Conservation (phyloP, 2,888 invertebrate genomes). For the Acrobasis repandana region DNA sequence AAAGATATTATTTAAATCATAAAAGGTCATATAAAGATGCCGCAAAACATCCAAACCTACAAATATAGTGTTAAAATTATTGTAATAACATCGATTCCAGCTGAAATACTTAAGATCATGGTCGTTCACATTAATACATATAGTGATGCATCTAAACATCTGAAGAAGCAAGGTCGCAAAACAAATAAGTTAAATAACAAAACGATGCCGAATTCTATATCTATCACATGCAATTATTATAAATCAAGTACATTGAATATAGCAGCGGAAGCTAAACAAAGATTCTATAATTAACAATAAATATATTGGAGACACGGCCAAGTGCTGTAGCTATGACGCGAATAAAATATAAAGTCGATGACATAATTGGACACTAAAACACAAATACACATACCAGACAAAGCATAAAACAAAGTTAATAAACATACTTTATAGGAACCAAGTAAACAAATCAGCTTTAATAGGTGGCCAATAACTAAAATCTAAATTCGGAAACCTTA, state of each 20-base stretch:
- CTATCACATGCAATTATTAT: conserved; percentile 45
- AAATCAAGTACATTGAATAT: conserved; percentile 48
- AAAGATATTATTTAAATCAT: neutral
- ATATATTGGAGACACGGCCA: conserved; percentile 50
- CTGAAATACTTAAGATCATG: conserved; percentile 27
- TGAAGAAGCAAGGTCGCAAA: conserved; percentile 34
- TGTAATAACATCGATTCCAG: conserved; percentile 3
- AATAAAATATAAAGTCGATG: conserved; percentile 36
- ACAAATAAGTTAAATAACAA: conserved; percentile 33
- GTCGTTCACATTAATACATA: conserved; percentile 28
- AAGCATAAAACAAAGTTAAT: neutral
- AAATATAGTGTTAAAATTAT: neutral
- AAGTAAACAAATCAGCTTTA: neutral
- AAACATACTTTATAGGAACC: neutral
- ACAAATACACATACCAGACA: neutral
- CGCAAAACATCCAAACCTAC: neutral
- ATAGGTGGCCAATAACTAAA: too few relatives aligned
- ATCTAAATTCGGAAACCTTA: too few relatives aligned
- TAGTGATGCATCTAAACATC: conserved; percentile 60
- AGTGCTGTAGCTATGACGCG: conserved; percentile 50
- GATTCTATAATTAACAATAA: conserved; percentile 58
- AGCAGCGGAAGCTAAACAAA: conserved; percentile 60
- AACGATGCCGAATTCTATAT: conserved; percentile 41
- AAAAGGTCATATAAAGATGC: neutral
- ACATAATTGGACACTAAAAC: neutral